Conservation (phyloP, 2,888 invertebrate species). For the Copidosoma aretas region DNA sequence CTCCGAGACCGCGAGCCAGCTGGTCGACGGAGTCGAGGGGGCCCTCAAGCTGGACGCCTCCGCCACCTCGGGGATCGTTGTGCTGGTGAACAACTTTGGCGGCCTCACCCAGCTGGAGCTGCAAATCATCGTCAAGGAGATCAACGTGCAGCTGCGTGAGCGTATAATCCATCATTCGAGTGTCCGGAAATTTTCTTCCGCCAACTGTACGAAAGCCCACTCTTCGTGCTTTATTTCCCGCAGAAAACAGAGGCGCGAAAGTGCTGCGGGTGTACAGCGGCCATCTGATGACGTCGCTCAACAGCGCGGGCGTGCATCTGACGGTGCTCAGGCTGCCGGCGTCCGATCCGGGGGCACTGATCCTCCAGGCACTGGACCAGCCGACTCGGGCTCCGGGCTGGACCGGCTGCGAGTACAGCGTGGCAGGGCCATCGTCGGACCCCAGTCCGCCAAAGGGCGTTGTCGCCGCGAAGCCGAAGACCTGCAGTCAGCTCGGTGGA, state of each 20-base stretch:
- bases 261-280: constrained; percentile 59
- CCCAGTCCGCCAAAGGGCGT: too few species aligned
- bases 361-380: constrained; percentile 68
- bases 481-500: background rate
- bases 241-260: background rate
- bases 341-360: constrained; percentile 47
- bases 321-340: constrained; percentile 70
- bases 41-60: constrained; percentile 46
- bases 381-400: constrained; percentile 68
- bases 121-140: constrained; percentile 74
- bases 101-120: constrained; percentile 78
- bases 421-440: background rate
- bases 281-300: constrained; percentile 75
- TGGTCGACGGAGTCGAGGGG: constrained; percentile 60
- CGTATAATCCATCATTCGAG: too few species aligned
- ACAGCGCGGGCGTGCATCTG: constrained; percentile 80
- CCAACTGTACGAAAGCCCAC: too few species aligned
- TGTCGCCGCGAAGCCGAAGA: background rate
- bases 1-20: constrained; percentile 64
- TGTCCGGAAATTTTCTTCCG: too few species aligned
- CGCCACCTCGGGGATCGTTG: constrained; percentile 64
- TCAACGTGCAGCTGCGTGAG: constrained; percentile 70
- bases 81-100: constrained; percentile 82
- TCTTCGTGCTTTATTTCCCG: too few species aligned
- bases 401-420: constrained; percentile 61